phyloP scores from a whole-genome alignment of 2,797 vertebrate genomes.

The Coranthus polyacanthus region DNA sequence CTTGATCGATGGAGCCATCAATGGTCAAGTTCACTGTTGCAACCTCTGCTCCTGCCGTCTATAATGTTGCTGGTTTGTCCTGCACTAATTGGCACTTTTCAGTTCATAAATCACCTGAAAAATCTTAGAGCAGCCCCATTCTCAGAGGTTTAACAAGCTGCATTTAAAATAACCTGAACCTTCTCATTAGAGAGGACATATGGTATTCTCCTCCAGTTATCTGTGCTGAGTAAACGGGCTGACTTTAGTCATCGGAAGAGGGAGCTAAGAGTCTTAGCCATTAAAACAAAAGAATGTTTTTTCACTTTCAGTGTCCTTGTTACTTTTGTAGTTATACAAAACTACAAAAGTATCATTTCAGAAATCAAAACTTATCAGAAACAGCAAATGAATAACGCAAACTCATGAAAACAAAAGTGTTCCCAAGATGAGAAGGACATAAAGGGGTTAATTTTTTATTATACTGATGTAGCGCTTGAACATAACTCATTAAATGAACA shows the following conservation, averaged over 20 bases:
- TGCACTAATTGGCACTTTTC: constrained; percentile 83
- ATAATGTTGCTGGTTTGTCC: constrained; percentile 80
- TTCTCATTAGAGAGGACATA: constrained; percentile 78
- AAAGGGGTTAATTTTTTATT: constrained; percentile 28
- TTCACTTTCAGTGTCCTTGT: background rate
- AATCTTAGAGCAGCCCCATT: constrained; percentile 57
- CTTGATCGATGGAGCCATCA: constrained; percentile 86
- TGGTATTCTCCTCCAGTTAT: constrained; percentile 41
- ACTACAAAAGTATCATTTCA: no score
- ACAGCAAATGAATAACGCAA: no score
- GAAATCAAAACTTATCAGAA: background rate
- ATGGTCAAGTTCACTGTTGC: constrained; percentile 74
- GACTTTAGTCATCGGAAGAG: constrained; percentile 27
- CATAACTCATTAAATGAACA: constrained; percentile 58
- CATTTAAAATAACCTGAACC: constrained; percentile 69
- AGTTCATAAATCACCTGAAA: constrained; percentile 81
- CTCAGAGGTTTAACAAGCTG: constrained; percentile 65
- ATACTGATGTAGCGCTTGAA: constrained; percentile 6
- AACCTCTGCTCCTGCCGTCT: constrained; percentile 74
- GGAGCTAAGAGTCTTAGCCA: constrained; percentile 1
- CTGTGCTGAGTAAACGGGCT: constrained; percentile 45
- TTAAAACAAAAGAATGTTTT: constrained; percentile 24
- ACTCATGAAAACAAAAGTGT: constrained; percentile 22
- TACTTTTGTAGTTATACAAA: background rate
- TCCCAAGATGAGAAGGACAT: background rate